A percentile compares a stretch with the other conserved stretches of the same genome.
Evolutionary conservation across 2,113 vertebrate genomes (phyloP).

Genomic region (Pithys albifrons): DNA sequence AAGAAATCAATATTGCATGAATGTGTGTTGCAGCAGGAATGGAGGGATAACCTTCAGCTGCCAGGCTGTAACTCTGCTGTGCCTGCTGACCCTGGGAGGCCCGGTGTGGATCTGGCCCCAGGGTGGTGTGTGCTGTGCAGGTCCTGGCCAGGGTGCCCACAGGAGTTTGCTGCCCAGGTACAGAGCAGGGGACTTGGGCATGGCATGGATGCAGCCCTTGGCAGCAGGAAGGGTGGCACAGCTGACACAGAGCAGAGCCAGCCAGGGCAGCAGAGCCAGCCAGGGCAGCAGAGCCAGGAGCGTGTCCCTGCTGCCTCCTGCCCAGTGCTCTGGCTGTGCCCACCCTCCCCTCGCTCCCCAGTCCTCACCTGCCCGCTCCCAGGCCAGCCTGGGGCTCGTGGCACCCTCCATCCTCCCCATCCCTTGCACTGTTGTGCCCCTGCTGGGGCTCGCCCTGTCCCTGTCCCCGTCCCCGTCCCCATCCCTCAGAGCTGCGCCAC

Average conservation of each 20-base stretch:
- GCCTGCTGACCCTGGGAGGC: not conserved
- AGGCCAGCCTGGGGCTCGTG: not conserved
- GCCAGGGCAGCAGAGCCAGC: not conserved
- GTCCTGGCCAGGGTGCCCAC: not conserved
- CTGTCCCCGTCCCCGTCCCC: not conserved
- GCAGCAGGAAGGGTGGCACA: not conserved
- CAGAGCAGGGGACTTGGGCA: not conserved
- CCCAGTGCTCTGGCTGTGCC: not conserved
- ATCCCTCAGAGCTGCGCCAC: not conserved
- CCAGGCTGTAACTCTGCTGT: not conserved
- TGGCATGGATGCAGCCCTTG: fast-evolving
- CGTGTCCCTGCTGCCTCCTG: not conserved
- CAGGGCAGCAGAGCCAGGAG: not conserved
- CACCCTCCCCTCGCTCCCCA: not conserved
- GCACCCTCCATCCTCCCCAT: not conserved
- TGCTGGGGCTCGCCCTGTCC: fast-evolving
- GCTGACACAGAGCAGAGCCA: not conserved
- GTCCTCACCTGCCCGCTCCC: not conserved
- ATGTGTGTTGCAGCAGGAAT: not conserved
- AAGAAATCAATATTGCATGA: slow-evolving; percentile 48
- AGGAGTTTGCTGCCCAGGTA: not conserved
- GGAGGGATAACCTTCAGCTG: not conserved
- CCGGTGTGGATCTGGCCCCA: fast-evolving
- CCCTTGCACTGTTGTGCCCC: not conserved
- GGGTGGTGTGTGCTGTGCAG: fast-evolving